Percentiles rank a stretch among this genome's conserved stretches.
phyloP scores from a whole-genome alignment of 2,113 vertebrate genomes.

The Microcebus ravelobensis region DNA sequence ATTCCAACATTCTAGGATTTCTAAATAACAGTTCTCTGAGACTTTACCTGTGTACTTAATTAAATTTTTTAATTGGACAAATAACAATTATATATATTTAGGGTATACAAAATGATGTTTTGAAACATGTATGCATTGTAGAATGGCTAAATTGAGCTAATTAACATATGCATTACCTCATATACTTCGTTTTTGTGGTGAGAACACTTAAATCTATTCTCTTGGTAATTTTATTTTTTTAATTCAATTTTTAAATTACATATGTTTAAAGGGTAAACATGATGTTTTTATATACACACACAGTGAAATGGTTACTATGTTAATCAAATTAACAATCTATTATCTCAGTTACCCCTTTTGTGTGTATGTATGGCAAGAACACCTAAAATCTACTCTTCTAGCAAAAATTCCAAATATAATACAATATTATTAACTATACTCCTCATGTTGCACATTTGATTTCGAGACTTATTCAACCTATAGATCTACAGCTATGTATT shows the following conservation, averaged over 20 bases:
- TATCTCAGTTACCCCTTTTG: neutral
- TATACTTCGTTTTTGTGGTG: neutral
- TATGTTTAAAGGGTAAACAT: neutral
- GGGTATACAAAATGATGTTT: neutral
- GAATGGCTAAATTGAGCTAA: neutral
- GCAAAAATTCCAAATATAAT: neutral
- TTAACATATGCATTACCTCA: neutral
- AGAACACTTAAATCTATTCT: neutral
- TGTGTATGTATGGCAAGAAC: neutral
- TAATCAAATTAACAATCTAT: neutral
- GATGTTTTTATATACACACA: neutral
- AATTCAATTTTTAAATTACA: neutral
- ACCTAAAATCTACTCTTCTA: neutral
- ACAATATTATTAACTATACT: neutral
- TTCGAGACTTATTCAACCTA: neutral
- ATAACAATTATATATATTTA: neutral
- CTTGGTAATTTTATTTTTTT: neutral
- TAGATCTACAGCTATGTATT: neutral
- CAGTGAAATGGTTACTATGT: neutral
- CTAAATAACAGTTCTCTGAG: neutral
- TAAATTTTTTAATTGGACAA: neutral
- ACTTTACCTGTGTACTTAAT: neutral
- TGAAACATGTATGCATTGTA: neutral
- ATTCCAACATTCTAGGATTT: conserved; percentile 14
- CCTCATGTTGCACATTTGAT: neutral